Percentiles rank a stretch among this genome's conserved stretches.
Evolutionary conservation across 2,888 invertebrate genomes (phyloP).

Genomic region (Drosophila fungiperda): DNA sequence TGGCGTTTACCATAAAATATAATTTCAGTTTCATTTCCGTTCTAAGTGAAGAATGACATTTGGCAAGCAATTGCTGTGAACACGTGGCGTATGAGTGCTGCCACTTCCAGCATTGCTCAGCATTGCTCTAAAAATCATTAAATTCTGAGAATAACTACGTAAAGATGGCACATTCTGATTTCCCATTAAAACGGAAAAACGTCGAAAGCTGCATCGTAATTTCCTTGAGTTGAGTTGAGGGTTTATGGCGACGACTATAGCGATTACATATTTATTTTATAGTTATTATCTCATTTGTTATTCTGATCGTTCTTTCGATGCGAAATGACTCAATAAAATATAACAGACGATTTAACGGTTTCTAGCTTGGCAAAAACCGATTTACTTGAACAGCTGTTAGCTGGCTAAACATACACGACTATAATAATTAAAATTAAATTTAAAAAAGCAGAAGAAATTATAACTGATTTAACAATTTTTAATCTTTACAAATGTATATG

Average conservation of each 20-base stretch:
- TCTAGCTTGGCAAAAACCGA: neutral
- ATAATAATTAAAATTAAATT: neutral
- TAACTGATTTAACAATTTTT: neutral
- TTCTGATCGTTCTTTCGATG: neutral
- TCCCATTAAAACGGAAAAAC: neutral
- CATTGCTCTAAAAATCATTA: neutral
- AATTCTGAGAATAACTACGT: neutral
- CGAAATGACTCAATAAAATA: neutral
- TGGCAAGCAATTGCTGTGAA: constrained; percentile 15
- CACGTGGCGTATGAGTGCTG: constrained; percentile 52
- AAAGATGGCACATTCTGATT: neutral
- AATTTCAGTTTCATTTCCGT: constrained; percentile 74
- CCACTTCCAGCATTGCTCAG: neutral
- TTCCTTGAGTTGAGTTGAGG: neutral
- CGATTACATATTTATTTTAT: neutral
- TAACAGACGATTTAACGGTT: neutral
- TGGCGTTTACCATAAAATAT: constrained; percentile 64
- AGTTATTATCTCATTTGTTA: neutral
- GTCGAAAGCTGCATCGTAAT: neutral
- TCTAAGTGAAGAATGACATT: constrained; percentile 33
- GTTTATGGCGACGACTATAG: neutral
- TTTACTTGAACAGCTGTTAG: neutral
- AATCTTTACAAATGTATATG: neutral
- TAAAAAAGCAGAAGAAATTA: neutral
- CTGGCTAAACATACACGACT: neutral